Conservation (phyloP, 2,113 vertebrate genomes). For the Mesoclemmys tuberculata region DNA sequence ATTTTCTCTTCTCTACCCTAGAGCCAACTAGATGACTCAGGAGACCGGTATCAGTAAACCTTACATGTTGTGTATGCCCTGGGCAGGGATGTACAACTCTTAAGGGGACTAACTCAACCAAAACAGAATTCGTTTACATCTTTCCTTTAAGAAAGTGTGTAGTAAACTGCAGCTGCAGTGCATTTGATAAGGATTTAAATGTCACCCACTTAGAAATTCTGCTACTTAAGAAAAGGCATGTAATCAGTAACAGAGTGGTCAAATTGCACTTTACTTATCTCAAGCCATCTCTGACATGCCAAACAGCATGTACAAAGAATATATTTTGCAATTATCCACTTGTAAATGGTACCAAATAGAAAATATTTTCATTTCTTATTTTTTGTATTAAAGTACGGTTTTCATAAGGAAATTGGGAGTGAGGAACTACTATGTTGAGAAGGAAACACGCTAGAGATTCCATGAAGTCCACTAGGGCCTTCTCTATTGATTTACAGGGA, state of each 20-base stretch:
- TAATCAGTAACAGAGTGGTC: rapidly evolving
- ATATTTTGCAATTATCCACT: not conserved
- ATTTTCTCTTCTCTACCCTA: constrained; percentile 1
- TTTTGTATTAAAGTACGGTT: not conserved
- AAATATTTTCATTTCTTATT: not conserved
- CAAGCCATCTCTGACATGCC: not conserved
- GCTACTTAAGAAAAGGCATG: not conserved
- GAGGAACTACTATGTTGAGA: not conserved
- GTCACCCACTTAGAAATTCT: constrained; percentile 28
- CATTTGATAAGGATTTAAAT: not conserved
- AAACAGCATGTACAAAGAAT: not conserved
- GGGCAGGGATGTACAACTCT: not conserved
- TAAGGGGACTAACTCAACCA: not conserved
- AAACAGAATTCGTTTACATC: constrained; percentile 1
- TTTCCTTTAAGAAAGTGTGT: not conserved
- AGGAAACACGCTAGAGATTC: not conserved
- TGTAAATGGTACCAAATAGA: not conserved
- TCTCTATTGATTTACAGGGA: not conserved
- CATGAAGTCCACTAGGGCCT: rapidly evolving
- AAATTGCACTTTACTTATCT: not conserved
- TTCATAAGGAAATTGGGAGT: not conserved
- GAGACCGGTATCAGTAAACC: constrained; percentile 35
- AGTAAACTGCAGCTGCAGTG: constrained; percentile 10
- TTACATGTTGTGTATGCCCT: not conserved
- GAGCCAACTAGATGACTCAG: constrained; percentile 6